Conservation (phyloP, 2,113 vertebrate species). For the Acanthisitta chloris region DNA sequence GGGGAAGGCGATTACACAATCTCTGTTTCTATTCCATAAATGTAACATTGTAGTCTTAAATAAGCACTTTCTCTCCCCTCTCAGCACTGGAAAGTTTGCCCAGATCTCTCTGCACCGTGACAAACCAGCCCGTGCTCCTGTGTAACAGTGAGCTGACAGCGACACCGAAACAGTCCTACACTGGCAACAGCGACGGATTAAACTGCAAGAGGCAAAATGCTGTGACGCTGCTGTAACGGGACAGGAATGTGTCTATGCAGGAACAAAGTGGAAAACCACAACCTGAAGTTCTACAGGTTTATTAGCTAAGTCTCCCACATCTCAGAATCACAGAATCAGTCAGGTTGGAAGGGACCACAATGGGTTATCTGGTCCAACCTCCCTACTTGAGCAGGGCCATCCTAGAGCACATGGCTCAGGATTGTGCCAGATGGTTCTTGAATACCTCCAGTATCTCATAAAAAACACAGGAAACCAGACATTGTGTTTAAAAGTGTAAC, state of each 20-base stretch:
- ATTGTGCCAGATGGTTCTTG: too few relatives aligned
- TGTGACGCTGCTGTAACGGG: not conserved
- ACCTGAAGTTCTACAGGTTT: not conserved
- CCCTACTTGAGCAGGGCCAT: too few relatives aligned
- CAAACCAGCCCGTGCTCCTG: not conserved
- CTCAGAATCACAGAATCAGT: too few relatives aligned
- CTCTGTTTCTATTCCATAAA: not conserved
- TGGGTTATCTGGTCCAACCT: too few relatives aligned
- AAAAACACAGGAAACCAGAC: not conserved
- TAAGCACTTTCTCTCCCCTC: not conserved
- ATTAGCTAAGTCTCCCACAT: not conserved
- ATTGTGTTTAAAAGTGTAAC: not conserved
- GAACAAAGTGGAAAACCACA: not conserved
- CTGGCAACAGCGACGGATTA: accelerated
- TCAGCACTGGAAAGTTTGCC: not conserved
- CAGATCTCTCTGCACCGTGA: not conserved
- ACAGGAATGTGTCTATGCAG: not conserved
- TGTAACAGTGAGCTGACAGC: not conserved
- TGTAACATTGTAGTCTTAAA: not conserved
- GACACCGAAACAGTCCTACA: not conserved
- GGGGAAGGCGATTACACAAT: not conserved
- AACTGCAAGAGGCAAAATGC: not conserved
- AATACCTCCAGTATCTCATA: too few relatives aligned
- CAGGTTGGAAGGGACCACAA: too few relatives aligned
- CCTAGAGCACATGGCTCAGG: too few relatives aligned